Evolutionary conservation across 2,113 vertebrate genomes (phyloP).

Genomic region (Erythrolamprus reginae): DNA sequence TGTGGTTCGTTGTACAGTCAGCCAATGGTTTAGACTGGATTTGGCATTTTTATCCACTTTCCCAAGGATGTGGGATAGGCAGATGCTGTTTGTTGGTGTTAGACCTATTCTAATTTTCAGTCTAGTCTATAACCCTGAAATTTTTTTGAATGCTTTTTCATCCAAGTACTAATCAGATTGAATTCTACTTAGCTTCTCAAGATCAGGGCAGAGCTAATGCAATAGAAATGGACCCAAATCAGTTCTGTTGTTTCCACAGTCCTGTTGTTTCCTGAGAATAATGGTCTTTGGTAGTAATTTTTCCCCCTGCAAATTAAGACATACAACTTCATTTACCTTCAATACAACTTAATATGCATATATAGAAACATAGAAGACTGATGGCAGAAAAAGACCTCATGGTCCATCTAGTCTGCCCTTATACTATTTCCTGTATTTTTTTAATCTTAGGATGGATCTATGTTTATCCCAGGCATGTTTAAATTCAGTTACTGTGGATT

Average conservation of each 20-base stretch:
- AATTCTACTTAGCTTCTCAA: background rate
- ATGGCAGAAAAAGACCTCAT: too few relatives aligned
- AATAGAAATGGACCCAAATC: background rate
- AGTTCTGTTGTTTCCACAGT: background rate
- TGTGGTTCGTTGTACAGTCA: background rate
- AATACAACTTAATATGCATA: too few relatives aligned
- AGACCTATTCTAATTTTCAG: background rate
- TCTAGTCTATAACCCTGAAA: background rate
- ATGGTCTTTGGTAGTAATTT: too few relatives aligned
- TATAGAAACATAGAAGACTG: too few relatives aligned
- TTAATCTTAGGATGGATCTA: too few relatives aligned
- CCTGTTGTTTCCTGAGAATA: background rate
- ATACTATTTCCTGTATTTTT: too few relatives aligned
- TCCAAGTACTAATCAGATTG: background rate
- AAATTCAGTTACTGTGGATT: too few relatives aligned
- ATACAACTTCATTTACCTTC: too few relatives aligned
- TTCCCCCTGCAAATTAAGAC: too few relatives aligned
- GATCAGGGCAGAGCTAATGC: background rate
- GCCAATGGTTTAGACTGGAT: background rate
- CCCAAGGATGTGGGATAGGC: background rate
- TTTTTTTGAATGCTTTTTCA: background rate
- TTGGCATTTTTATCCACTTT: background rate
- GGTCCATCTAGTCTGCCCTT: too few relatives aligned
- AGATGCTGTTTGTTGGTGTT: background rate
- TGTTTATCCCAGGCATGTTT: too few relatives aligned